Base-by-base conservation (phyloP, 2,888 invertebrate genomes). In the Andrena bicolor region DNA sequence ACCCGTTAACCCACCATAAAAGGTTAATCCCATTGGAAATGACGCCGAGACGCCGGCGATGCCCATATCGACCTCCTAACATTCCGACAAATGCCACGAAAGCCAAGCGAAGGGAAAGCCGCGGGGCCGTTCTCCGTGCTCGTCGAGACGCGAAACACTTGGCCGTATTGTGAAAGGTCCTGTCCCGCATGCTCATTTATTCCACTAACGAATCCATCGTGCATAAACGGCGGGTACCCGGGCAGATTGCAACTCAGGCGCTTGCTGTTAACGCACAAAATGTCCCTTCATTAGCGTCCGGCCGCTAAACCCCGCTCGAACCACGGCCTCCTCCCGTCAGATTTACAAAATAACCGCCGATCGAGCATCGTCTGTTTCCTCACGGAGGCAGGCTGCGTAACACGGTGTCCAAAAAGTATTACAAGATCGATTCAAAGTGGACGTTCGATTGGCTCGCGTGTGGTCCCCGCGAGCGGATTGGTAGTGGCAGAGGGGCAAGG, bases 81-180 rank as follows among this genome's bases (percentile, higher is more conserved):
- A 80, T 86, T 86, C 84, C 76, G 73, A 70, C 60, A 82, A 86
- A 86, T 86, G 86, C 83, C 86, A 86, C 69, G 75, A 79, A 74
- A 77, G 69, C 66, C 58, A 61, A 35, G 53, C 53, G 35, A 64
- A 20, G 58, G 76, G 74, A 85, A 83, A 80, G 74, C 35, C 35
- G 41, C 41, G 13, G 41, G 60, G 60, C 56, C 26, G 35, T 78
- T 72, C 49, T 23, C 32, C 56, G 56, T 20, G 6, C n/a, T 4
- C 6, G 20, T 20, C 26, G 60, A 35, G 30, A 56, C 53, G 58
- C 65, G 71, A 66, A 58, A 63, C 66, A 0, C 32, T 41, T 4
- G 10, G 2, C n/a, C 1, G 64, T 10, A 2, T 76, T 61, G 48
- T 48, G 80, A 61, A 71, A 78, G 20, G 28, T 26, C 7, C 32